Evolutionary conservation across 1,140 invertebrate species (phyloP), one percentile per base, ranked within the genome.

Genomic region (Drosophila funebris): DNA sequence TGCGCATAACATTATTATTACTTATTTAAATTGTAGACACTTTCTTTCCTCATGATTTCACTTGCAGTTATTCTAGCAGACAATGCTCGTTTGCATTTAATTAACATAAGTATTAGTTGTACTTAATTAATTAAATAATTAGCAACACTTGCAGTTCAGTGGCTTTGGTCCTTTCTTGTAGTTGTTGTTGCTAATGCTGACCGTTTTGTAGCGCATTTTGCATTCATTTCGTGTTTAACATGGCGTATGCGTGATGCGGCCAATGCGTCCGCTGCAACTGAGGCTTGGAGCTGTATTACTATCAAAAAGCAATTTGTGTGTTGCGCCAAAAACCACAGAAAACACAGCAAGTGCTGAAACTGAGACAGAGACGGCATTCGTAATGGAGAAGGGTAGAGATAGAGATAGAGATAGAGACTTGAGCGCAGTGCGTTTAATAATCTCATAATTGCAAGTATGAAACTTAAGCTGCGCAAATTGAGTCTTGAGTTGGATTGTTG

Each of bases 391-490:
- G 36, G 39, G 33, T 1, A 33, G n/a, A 37, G 29, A 53, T 8
- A 6, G 13, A 33, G 18, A 43, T 0, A 22, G 27, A 53, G 4
- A 41, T 0, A 22, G 4, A 11, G 33, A 31, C 4, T 8, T 0
- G 9, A 22, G 29, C n/a, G 8, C 20, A 54, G 24, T 56, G 33
- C 43, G 44, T 56, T 70, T 78, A 72, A 78, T 85, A 80, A 78
- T 81, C 82, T 81, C 66, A 78, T 81, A 85, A 77, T 74, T 77
- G 70, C 66, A 69, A 75, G 58, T 68, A 58, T 69, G 66, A 74
- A 77, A 64, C 61, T 73, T 67, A 83, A 83, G 67, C 64, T 58
- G 31, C 60, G 41, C 64, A 76, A 79, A 84, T 84, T 46, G 29
- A 61, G 73, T 50, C 75, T 57, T 43, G 31, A 63, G 61, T 54